Conservation (phyloP, 2,888 invertebrate genomes). For the Apomyelois bistriatella region DNA sequence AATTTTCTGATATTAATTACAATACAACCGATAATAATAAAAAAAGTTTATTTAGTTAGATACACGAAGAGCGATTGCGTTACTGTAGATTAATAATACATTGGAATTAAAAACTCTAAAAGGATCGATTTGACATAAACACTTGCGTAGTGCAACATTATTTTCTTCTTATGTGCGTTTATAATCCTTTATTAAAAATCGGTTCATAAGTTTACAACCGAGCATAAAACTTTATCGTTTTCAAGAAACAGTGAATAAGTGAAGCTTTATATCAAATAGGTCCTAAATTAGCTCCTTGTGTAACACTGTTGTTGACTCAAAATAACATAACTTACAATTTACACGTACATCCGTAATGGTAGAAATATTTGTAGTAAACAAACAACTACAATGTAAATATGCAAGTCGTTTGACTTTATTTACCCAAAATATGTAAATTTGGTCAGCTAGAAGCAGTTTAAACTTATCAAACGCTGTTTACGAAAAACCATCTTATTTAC, state of each 20-base stretch:
- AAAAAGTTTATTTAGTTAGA: too few relatives aligned
- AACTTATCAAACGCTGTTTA: conserved; percentile 5
- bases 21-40: too few relatives aligned
- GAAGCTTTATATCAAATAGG: background rate
- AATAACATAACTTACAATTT: conserved; percentile 4
- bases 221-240: background rate
- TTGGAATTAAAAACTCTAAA: too few relatives aligned
- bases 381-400: conserved; percentile 4
- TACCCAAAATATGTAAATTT: conserved; percentile 12
- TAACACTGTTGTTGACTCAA: conserved; percentile 10
- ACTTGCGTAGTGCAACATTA: too few relatives aligned
- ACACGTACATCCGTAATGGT: conserved; percentile 7
- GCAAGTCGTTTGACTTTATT: conserved; percentile 2
- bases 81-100: too few relatives aligned
- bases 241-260: background rate
- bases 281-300: conserved; percentile 16
- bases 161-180: too few relatives aligned
- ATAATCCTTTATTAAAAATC: too few relatives aligned
- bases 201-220: too few relatives aligned
- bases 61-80: too few relatives aligned
- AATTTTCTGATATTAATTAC: too few relatives aligned
- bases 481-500: background rate
- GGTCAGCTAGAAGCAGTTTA: conserved; percentile 9
- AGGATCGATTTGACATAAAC: too few relatives aligned
- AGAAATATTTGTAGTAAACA: conserved; percentile 13